Evolutionary conservation across 1,140 invertebrate species (phyloP), one percentile per base, ranked within the genome.

Genomic region (Pogonus chalceus): DNA sequence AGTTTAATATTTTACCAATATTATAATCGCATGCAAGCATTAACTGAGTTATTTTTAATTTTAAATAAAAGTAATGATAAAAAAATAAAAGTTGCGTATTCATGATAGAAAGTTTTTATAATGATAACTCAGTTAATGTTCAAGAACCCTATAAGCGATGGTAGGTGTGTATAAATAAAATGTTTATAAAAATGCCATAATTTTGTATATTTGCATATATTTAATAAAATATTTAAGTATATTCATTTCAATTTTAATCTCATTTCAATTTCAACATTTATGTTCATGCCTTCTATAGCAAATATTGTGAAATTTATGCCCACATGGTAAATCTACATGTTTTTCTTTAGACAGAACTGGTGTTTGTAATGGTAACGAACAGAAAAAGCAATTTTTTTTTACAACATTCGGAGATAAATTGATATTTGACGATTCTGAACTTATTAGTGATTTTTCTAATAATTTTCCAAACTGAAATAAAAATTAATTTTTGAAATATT

Each of bases 181-280:
- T 4, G 3, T 43, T 43, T 43, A 16, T 43, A 43, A 43, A 43
- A 43, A 43, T 43, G 37, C 37, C 37, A 43, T 43, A 43, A 43
- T 18, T 31, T 31, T 31, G n/a, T 43, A 12, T 43, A 18, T 43
- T 43, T 43, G 37, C 37, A 43, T 43, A 31, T 31, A 43, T 43
- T 43, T 43, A 43, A 43, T 43, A 43, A 43, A 43, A 43, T 31
- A 31, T 7, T 31, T 31, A 4, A 7, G 26, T 31, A 7, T 31
- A 7, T 31, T 31, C 26, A 4, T 31, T 7, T 31, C 4, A 31
- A 31, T 7, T 31, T 7, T 31, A 31, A 31, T 7, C 14, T 31
- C 4, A 7, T 31, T 31, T 7, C 26, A 31, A 43, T 3, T 12
- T 10, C 37, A 43, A 12, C 37, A 43, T 4, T 10, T 18, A 12